Evolutionary conservation across 1,140 invertebrate species (phyloP).

Genomic region (Zaprionus nigranus): DNA sequence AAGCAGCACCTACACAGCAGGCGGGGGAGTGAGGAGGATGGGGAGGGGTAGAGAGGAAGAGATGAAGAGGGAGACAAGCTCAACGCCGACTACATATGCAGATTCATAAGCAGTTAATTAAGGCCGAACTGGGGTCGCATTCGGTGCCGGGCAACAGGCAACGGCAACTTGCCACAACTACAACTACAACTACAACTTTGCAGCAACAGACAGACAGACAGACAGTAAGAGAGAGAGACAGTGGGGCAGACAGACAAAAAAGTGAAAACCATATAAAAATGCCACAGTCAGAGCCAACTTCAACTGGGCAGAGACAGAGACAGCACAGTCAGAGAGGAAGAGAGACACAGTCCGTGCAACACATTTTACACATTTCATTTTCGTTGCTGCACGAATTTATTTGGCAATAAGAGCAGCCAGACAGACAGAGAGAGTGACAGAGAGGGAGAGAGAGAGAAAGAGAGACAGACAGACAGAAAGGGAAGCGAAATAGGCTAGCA

Average conservation of each 20-base stretch:
- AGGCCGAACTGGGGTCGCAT: constrained; percentile 59
- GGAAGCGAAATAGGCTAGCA: constrained; percentile 34
- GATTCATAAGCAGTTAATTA: constrained; percentile 82
- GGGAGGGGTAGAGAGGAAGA: too few relatives aligned
- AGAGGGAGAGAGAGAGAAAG: constrained; percentile 5
- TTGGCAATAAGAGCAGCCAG: constrained; percentile 77
- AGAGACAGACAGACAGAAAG: constrained; percentile 33
- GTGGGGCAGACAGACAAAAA: constrained; percentile 34
- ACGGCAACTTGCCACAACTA: constrained; percentile 26
- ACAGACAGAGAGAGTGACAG: constrained; percentile 18
- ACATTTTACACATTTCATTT: constrained; percentile 82
- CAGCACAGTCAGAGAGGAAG: constrained; percentile 25
- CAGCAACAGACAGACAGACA: constrained; percentile 36
- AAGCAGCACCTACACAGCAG: constrained; percentile 67
- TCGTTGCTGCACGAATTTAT: constrained; percentile 79
- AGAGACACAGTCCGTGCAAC: constrained; percentile 58
- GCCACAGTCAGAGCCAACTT: constrained; percentile 19
- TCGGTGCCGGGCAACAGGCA: constrained; percentile 20
- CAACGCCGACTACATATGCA: constrained; percentile 69
- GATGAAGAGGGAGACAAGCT: constrained; percentile 10
- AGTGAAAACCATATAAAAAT: constrained; percentile 68
- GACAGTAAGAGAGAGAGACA: constrained; percentile 4
- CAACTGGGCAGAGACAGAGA: constrained; percentile 8
- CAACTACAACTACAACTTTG: constrained; percentile 65
- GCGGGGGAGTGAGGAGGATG: background rate